A percentile compares a stretch with the other conserved stretches of the same genome.
Conservation (phyloP, 2,797 vertebrate species). For the Triplophysa yarkandensis region DNA sequence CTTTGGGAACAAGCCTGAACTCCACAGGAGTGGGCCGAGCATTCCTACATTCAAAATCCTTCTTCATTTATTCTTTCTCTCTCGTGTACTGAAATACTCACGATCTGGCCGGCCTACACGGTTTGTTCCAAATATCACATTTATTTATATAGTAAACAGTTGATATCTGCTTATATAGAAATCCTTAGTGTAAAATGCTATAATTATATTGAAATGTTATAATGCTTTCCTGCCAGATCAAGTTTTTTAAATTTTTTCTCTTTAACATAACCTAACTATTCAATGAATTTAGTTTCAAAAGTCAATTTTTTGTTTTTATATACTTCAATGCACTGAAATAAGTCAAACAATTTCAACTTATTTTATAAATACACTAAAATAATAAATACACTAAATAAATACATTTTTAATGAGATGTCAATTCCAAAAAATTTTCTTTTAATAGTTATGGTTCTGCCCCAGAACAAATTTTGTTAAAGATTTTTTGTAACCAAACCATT, state of each 20-base stretch:
- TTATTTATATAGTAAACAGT: not conserved
- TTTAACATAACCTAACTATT: not conserved
- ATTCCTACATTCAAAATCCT: slow-evolving; percentile 37
- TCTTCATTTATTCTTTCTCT: slow-evolving; percentile 18
- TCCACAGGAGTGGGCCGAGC: slow-evolving; percentile 38
- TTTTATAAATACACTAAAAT: too few relatives aligned
- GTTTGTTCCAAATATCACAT: not conserved
- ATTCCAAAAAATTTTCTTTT: too few relatives aligned
- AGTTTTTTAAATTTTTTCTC: not conserved
- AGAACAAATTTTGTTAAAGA: too few relatives aligned
- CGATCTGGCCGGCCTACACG: not conserved
- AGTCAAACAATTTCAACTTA: too few relatives aligned
- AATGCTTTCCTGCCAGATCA: not conserved
- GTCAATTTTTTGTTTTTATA: too few relatives aligned
- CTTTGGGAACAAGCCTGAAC: slow-evolving; percentile 43
- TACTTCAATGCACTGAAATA: too few relatives aligned
- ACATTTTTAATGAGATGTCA: too few relatives aligned
- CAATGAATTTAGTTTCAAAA: not conserved
- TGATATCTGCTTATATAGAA: not conserved
- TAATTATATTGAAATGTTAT: not conserved
- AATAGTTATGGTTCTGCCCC: too few relatives aligned
- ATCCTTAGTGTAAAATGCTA: too few relatives aligned
- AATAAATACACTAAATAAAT: too few relatives aligned
- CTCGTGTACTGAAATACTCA: slow-evolving; percentile 1
- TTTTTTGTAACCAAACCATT: too few relatives aligned